phyloP scores from a whole-genome alignment of 2,797 vertebrate genomes.

The Hemitrygon akajei region DNA sequence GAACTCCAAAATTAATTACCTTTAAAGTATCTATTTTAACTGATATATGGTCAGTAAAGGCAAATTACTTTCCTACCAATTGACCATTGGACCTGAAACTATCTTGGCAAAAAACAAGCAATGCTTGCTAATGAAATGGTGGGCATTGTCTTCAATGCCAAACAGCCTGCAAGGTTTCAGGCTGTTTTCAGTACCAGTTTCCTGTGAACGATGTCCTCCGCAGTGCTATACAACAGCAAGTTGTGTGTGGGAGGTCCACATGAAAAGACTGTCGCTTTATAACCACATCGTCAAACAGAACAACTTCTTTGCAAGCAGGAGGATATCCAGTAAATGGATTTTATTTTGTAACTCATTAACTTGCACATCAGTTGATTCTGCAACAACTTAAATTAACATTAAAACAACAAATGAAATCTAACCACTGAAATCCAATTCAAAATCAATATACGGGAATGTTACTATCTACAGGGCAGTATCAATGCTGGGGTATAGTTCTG shows the following conservation, averaged over 20 bases:
- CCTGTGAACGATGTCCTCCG: not conserved
- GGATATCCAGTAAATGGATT: not conserved
- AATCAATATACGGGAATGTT: too few species aligned
- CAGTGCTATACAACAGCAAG: not conserved
- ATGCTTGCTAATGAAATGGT: not conserved
- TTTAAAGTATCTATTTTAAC: not conserved
- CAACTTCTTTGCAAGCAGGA: not conserved
- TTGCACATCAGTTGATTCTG: not conserved
- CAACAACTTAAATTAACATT: not conserved
- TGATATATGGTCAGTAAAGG: not conserved
- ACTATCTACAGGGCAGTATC: not conserved
- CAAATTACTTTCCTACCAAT: not conserved
- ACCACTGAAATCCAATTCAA: not conserved
- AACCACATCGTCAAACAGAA: not conserved
- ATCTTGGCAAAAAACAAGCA: not conserved
- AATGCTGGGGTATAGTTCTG: not conserved
- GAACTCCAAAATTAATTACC: not conserved
- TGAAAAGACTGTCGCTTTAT: not conserved
- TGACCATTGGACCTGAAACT: not conserved
- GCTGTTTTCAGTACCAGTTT: not conserved
- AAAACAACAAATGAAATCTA: not conserved
- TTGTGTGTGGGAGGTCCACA: too few species aligned
- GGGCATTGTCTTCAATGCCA: not conserved
- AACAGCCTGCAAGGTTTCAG: not conserved
- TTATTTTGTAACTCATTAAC: not conserved